Evolutionary conservation across 2,797 vertebrate species (phyloP), one percentile per base, ranked within the genome.

Genomic region (Tenualosa thibaudeaui): DNA sequence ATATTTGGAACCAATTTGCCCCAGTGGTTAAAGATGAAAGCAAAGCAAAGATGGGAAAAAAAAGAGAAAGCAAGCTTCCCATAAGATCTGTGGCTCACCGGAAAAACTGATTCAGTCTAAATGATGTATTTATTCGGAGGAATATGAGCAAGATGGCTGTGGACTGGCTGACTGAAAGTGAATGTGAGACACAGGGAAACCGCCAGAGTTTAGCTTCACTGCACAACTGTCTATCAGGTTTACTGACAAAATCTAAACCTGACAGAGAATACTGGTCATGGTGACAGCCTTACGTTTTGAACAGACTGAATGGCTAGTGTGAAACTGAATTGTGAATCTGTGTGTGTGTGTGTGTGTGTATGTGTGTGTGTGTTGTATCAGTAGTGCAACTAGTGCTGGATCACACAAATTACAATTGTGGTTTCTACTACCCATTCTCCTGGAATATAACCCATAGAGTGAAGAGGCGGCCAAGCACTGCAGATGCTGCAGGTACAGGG

Each of bases 71-170:
- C 49, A 9, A 88, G 87, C 58, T 75, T 75, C 37, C 68, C 68
- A 75, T 13, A 17, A 19, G 68, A 75, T 75, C 15, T 40, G 31
- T 75, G 71, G 40, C 37, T 46, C 13, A 19, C 40, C 40, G 6
- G 40, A 83, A 6, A 84, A 26, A 85, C 40, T 26, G 26, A 53
- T 81, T 81, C 26, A 19, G 75, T 53, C 56, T 81, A n/a, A 75
- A 46, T 81, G 43, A 22, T 78, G 90, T 86, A 87, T 88, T 46
- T 85, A 88, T 83, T 3, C 82, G 56, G 19, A 5, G 71, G 17
- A 78, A 43, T 43, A 78, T 78, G 2, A 46, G 17, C 8, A 22
- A 40, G 17, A 78, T 46, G 37, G 71, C 43, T 46, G 7, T 6
- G 13, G 37, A 78, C 43, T 0, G 40, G 71, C 43, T 22, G 46